Evolutionary conservation across 2,113 vertebrate species (phyloP).

Genomic region (Cyprinus carpio): DNA sequence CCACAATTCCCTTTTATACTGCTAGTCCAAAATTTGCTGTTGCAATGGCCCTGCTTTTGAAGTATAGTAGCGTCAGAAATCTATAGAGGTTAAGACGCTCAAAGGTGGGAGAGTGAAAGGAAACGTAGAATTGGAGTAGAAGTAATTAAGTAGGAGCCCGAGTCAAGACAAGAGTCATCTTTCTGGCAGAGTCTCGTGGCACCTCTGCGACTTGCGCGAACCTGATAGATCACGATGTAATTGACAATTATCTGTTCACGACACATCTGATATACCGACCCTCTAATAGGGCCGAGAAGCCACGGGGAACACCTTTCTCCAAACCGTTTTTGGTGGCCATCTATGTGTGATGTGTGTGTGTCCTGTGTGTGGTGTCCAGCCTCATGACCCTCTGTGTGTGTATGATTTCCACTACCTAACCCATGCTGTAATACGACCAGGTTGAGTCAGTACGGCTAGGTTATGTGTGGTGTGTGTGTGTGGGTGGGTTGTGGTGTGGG

Average conservation of each 20-base stretch:
- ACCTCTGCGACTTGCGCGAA: conserved; percentile 17
- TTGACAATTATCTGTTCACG: conserved; percentile 40
- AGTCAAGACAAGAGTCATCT: neutral
- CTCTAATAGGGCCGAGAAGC: conserved; percentile 20
- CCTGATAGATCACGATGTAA: conserved; percentile 42
- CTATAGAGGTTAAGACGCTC: conserved; percentile 32
- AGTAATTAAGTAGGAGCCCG: neutral
- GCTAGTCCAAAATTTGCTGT: conserved; percentile 39
- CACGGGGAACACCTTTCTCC: conserved; percentile 9
- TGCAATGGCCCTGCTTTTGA: conserved; percentile 45
- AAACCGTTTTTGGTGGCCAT: neutral
- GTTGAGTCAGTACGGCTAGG: conserved; percentile 30
- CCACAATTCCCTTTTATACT: conserved; percentile 46
- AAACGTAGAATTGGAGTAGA: neutral
- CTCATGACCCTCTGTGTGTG: neutral
- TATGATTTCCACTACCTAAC: conserved; percentile 18
- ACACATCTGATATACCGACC: conserved; percentile 29
- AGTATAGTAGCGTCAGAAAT: conserved; percentile 10
- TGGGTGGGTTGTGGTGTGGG: too few relatives aligned
- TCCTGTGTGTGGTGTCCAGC: neutral
- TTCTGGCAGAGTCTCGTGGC: conserved; percentile 31
- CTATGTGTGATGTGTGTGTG: neutral
- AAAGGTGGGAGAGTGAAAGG: neutral
- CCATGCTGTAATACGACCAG: neutral
- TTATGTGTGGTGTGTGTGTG: too few relatives aligned